A percentile compares a stretch with the other conserved stretches of the same genome.
These are phyloP conservation scores for Amphilophus citrinellus DNA, from an alignment of 2,113 vertebrate species.

Conservation along the genomic window DNA sequence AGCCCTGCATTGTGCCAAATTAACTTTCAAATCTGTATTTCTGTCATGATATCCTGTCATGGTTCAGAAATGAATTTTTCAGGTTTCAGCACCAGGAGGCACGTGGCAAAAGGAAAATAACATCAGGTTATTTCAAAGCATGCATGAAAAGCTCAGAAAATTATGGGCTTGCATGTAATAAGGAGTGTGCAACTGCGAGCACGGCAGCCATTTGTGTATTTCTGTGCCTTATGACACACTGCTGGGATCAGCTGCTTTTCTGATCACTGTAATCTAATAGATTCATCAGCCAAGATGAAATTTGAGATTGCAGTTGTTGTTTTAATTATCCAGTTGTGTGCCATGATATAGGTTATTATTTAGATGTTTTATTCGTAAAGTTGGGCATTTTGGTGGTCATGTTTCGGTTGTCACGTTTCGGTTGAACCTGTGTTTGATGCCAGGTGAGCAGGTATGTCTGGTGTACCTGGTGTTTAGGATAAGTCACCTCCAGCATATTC, in stretches of 20 bases:
- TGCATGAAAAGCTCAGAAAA: slow-evolving; percentile 11
- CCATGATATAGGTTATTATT: neutral
- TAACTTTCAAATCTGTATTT: neutral
- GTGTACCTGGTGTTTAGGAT: neutral
- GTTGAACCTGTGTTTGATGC: slow-evolving; percentile 14
- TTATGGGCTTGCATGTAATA: slow-evolving; percentile 4
- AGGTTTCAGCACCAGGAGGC: slow-evolving; percentile 8
- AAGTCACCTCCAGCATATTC: slow-evolving; percentile 34
- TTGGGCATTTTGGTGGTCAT: neutral
- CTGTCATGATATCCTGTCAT: neutral
- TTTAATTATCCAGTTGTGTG: neutral
- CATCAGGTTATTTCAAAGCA: slow-evolving; percentile 17
- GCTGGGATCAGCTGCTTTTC: slow-evolving; percentile 33
- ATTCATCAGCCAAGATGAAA: neutral
- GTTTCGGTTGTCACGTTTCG: neutral
- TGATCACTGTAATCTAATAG: slow-evolving; percentile 25
- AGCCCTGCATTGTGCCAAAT: neutral
- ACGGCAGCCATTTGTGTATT: neutral
- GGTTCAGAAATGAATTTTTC: neutral
- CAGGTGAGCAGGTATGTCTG: slow-evolving; percentile 3
- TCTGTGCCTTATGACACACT: neutral
- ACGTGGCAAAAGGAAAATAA: neutral
- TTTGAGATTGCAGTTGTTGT: neutral
- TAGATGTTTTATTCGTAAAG: neutral
- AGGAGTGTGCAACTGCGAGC: neutral